Evolutionary conservation across 2,113 vertebrate species (phyloP).

Genomic region (Rhea americana): DNA sequence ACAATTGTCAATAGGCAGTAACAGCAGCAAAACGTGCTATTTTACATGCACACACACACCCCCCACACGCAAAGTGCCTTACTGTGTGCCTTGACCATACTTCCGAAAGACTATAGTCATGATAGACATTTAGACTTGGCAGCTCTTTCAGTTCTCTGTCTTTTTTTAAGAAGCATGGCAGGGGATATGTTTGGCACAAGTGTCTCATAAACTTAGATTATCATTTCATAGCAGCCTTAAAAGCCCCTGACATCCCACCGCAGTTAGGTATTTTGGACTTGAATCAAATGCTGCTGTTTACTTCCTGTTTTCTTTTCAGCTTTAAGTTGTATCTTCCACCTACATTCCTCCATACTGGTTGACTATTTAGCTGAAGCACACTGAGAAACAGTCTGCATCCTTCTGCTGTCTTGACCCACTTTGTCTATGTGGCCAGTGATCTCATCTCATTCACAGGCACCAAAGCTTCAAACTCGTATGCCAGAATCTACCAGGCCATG

Average conservation of each 20-base stretch:
- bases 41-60: not conserved
- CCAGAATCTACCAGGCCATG: not conserved
- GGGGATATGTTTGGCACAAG: not conserved
- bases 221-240: not conserved
- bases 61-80: not conserved
- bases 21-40: not conserved
- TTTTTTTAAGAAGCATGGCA: not conserved
- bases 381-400: not conserved
- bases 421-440: not conserved
- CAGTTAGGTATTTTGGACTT: not conserved
- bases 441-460: too few relatives aligned
- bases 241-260: not conserved
- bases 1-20: not conserved
- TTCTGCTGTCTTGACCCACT: not conserved
- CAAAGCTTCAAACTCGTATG: not conserved
- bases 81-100: not conserved
- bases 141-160: not conserved
- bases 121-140: not conserved
- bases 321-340: not conserved
- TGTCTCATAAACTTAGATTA: not conserved
- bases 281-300: not conserved
- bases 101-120: not conserved
- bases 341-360: not conserved
- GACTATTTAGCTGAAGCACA: not conserved
- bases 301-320: not conserved